Conservation (phyloP, 2,113 vertebrate species). For the Solenodon paradoxus region DNA sequence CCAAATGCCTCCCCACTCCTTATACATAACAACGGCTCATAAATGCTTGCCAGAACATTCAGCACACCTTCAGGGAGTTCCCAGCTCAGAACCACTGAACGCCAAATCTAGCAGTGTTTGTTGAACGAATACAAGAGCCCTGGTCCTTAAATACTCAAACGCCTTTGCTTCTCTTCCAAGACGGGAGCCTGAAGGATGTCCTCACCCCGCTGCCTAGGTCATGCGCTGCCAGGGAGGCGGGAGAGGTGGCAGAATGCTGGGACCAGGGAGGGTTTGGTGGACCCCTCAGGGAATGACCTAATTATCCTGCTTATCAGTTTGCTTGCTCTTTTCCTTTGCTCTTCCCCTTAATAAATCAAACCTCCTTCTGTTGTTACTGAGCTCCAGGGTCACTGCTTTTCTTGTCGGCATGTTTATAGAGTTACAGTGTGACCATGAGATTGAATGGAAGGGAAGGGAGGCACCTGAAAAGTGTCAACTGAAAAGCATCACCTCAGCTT, state of each 20-base stretch:
- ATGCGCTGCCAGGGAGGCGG: not conserved
- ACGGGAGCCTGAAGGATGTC: not conserved
- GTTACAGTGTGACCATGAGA: not conserved
- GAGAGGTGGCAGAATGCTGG: not conserved
- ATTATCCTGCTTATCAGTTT: slow-evolving; percentile 52
- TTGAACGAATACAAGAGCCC: not conserved
- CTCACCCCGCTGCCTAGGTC: not conserved
- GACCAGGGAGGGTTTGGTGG: not conserved
- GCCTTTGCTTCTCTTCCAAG: not conserved
- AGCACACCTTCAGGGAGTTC: not conserved
- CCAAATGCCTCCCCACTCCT: not conserved
- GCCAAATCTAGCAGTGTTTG: not conserved
- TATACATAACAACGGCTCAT: not conserved
- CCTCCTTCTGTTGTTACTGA: not conserved
- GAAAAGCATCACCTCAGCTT: not conserved
- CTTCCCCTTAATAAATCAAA: slow-evolving; percentile 62
- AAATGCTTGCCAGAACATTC: not conserved
- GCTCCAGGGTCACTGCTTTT: not conserved
- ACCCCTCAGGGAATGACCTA: slow-evolving; percentile 1
- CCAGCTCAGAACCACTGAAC: not conserved
- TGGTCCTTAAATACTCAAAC: not conserved
- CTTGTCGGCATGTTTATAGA: slow-evolving; percentile 9
- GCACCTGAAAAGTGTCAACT: slow-evolving; percentile 42
- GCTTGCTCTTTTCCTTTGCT: slow-evolving; percentile 42
- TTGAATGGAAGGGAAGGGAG: slow-evolving; percentile 68